A percentile compares a stretch with the other conserved stretches of the same genome.
Evolutionary conservation across 2,797 vertebrate species (phyloP).

Genomic region (Rhabdophis nuchalis): DNA sequence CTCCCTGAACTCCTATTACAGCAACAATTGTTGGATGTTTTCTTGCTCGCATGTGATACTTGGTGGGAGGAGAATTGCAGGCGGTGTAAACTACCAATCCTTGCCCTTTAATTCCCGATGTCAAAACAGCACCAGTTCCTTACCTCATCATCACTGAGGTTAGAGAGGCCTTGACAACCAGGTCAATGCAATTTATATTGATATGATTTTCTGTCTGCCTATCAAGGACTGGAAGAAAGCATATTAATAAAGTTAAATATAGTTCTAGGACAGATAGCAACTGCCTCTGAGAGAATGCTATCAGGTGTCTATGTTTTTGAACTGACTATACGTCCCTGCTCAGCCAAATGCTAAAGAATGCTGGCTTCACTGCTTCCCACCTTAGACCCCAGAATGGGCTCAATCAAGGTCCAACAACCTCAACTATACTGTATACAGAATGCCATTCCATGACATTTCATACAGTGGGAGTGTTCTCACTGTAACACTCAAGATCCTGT

Average conservation of each 20-base stretch:
- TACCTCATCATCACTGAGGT: not conserved
- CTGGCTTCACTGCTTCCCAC: not conserved
- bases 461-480: too few relatives aligned
- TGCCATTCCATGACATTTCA: not conserved
- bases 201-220: not conserved
- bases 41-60: not conserved
- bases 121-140: not conserved
- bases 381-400: not conserved
- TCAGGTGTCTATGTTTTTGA: not conserved
- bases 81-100: not conserved
- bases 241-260: not conserved
- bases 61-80: not conserved
- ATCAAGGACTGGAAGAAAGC: not conserved
- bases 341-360: not conserved
- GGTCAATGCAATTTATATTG: not conserved
- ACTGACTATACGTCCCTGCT: not conserved
- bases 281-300: not conserved
- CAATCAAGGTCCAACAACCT: not conserved
- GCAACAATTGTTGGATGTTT: not conserved
- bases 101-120: not conserved
- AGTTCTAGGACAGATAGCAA: not conserved
- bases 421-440: not conserved
- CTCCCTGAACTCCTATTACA: not conserved
- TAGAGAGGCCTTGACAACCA: not conserved
- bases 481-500: not conserved